Conservation (phyloP, 2,888 invertebrate genomes). For the Alcis repandata region DNA sequence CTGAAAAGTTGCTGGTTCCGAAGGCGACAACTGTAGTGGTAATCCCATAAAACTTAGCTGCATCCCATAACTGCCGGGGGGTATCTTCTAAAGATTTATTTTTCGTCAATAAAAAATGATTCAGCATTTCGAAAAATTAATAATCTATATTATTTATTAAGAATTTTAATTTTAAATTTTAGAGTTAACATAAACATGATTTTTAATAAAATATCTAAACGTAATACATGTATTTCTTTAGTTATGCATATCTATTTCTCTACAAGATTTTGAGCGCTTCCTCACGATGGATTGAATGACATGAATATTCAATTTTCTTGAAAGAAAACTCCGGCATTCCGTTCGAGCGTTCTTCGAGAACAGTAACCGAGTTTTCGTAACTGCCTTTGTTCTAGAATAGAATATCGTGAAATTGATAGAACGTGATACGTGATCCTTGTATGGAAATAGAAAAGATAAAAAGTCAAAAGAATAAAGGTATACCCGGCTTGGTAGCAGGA, state of each 20-base stretch:
- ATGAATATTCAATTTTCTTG: constrained; percentile 73
- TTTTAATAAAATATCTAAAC: too few species aligned
- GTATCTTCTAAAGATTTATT: too few species aligned
- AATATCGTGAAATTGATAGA: constrained; percentile 41
- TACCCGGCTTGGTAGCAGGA: not conserved
- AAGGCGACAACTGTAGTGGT: too few species aligned
- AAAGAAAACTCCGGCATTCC: constrained; percentile 64
- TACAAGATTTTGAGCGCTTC: constrained; percentile 29
- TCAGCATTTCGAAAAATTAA: too few species aligned
- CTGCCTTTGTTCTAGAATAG: constrained; percentile 54
- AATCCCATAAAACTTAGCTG: too few species aligned
- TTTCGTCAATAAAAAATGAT: too few species aligned
- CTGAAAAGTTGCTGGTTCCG: too few species aligned
- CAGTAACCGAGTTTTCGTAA: constrained; percentile 54
- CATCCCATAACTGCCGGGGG: too few species aligned
- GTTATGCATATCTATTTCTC: constrained; percentile 19
- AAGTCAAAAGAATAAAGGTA: constrained; percentile 14
- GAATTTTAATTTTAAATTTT: too few species aligned
- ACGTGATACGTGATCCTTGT: constrained; percentile 50
- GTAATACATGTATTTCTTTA: too few species aligned
- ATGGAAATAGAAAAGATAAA: constrained; percentile 8
- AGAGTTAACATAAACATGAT: too few species aligned
- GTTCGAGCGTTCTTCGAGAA: constrained; percentile 45
- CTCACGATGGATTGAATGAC: constrained; percentile 53
- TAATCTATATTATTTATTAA: too few species aligned